A percentile compares a stretch with the other conserved stretches of the same genome.
These are phyloP conservation scores for Craniophora ligustri DNA, from an alignment of 2,888 invertebrate species.

Conservation along the genomic window DNA sequence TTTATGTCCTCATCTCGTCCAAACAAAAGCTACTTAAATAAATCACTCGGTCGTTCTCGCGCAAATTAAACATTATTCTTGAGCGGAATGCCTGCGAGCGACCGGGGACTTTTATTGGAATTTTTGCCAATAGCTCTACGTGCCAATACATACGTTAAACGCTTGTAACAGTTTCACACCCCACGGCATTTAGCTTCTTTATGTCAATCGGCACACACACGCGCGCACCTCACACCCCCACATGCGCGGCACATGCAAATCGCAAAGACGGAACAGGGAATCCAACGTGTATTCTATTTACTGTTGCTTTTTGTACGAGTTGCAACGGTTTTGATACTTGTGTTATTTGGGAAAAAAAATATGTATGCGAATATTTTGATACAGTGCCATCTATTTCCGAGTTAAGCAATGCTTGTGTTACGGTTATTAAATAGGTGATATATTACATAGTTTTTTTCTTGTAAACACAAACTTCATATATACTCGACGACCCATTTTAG, in stretches of 20 bases:
- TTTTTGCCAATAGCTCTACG: constrained; percentile 85
- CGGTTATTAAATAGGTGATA: too few species aligned
- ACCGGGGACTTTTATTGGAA: constrained; percentile 85
- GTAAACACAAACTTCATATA: too few species aligned
- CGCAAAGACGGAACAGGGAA: constrained; percentile 81
- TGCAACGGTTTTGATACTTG: constrained; percentile 65
- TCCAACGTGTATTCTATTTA: constrained; percentile 86
- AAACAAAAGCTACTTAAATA: constrained; percentile 62
- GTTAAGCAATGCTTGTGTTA: too few species aligned
- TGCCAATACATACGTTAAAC: constrained; percentile 86
- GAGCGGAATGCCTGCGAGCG: constrained; percentile 72
- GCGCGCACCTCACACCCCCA: constrained; percentile 55
- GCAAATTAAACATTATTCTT: constrained; percentile 88
- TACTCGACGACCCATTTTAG: too few species aligned
- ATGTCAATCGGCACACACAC: constrained; percentile 77
- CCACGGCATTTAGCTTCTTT: constrained; percentile 82
- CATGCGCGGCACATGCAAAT: constrained; percentile 78
- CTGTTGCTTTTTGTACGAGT: constrained; percentile 71
- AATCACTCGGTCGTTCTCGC: constrained; percentile 72
- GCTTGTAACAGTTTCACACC: constrained; percentile 73
- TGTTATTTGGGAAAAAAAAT: background rate
- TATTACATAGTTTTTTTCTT: too few species aligned
- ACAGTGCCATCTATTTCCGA: too few species aligned
- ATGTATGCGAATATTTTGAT: too few species aligned
- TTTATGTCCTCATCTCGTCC: constrained; percentile 18